These are phyloP conservation scores for Danio tinwini DNA, from an alignment of 2,797 vertebrate genomes.

Conservation along the genomic window DNA sequence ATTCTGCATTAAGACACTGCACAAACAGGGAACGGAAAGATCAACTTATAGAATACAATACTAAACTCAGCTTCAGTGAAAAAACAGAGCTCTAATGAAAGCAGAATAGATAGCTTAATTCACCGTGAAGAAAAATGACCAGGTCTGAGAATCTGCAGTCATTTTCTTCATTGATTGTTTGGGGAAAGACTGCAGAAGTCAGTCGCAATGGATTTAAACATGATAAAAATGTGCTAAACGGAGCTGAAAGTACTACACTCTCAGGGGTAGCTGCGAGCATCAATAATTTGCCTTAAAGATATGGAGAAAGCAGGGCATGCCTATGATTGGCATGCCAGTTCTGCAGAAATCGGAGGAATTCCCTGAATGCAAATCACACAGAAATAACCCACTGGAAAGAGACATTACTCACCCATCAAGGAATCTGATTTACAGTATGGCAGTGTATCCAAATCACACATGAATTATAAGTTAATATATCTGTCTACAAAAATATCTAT, in stretches of 20 bases:
- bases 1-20: neutral
- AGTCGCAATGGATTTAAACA: neutral
- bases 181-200: neutral
- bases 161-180: conserved; percentile 11
- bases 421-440: no score
- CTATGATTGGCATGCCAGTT: neutral
- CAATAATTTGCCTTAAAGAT: neutral
- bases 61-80: neutral
- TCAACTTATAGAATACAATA: conserved; percentile 16
- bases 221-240: conserved; percentile 9
- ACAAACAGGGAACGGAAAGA: conserved; percentile 18
- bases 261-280: neutral
- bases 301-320: neutral
- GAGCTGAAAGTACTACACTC: neutral
- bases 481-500: no score
- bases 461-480: no score
- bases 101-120: conserved; percentile 29
- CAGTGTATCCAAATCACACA: no score
- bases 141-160: conserved; percentile 13
- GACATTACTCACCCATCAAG: neutral
- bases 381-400: neutral
- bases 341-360: neutral
- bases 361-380: neutral
- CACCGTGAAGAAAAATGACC: neutral
- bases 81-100: conserved; percentile 3